phyloP scores from a whole-genome alignment of 2,113 vertebrate species.

The Delphinapterus leucas region DNA sequence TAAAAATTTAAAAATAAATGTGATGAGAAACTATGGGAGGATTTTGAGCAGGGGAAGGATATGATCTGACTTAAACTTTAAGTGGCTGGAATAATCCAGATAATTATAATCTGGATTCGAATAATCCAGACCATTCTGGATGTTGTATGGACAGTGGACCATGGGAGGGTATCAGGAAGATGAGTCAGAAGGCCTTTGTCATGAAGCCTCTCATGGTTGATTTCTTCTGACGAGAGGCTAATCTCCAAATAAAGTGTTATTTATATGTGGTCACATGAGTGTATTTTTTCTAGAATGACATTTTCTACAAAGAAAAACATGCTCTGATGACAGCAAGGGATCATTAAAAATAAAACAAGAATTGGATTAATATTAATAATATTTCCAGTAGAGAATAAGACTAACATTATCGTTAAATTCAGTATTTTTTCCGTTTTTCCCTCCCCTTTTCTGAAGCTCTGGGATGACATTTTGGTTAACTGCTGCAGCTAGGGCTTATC shows the following conservation, averaged over 20 bases:
- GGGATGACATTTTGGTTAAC: not conserved
- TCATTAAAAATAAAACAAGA: slow-evolving; percentile 8
- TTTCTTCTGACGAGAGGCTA: not conserved
- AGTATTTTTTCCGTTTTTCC: not conserved
- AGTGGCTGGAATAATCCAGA: not conserved
- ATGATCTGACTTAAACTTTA: not conserved
- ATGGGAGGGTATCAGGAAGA: not conserved
- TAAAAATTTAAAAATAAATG: not conserved
- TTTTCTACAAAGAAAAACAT: slow-evolving; percentile 9
- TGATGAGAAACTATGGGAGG: not conserved
- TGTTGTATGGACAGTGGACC: not conserved
- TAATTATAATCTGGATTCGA: not conserved
- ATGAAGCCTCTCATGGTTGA: not conserved
- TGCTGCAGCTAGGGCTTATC: not conserved
- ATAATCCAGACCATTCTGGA: not conserved
- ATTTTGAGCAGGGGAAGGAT: not conserved
- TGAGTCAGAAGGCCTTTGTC: not conserved
- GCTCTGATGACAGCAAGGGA: not conserved
- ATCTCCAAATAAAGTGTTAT: not conserved
- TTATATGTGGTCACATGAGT: not conserved
- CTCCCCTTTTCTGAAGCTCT: not conserved
- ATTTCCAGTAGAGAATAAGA: slow-evolving; percentile 10
- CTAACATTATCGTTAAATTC: not conserved
- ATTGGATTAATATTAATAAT: not conserved
- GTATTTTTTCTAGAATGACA: not conserved